Conservation (phyloP, 2,888 invertebrate genomes). For the Digitonthophagus gazella region DNA sequence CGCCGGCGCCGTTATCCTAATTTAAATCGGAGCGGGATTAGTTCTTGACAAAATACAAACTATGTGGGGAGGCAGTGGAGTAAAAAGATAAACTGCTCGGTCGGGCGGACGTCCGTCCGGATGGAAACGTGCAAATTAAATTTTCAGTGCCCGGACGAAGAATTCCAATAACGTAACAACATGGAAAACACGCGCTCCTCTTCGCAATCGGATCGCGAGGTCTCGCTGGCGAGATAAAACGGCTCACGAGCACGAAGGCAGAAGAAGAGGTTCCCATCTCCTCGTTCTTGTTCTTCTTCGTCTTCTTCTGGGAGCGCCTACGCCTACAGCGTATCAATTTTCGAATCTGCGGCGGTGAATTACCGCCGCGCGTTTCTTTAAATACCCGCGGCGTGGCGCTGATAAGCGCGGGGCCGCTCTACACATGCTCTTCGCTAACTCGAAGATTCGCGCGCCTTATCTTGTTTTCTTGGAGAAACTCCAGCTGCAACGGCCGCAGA, state of each 20-base stretch:
- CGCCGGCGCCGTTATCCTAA: constrained; percentile 40
- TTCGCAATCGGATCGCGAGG: not conserved
- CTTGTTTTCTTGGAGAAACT: not conserved
- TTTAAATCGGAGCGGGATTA: constrained; percentile 43
- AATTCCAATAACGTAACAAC: too few species aligned
- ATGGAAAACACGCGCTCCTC: too few species aligned
- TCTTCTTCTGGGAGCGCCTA: constrained; percentile 27
- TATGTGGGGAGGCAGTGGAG: constrained; percentile 43
- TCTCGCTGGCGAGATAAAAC: constrained; percentile 41
- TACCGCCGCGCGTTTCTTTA: constrained; percentile 27
- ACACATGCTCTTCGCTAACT: constrained; percentile 6
- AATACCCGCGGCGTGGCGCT: constrained; percentile 21
- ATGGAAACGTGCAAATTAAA: not conserved
- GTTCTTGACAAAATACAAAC: constrained; percentile 46
- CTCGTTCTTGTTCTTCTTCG: constrained; percentile 10
- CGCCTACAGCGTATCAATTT: constrained; percentile 33
- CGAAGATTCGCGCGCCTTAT: not conserved
- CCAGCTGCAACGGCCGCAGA: not conserved
- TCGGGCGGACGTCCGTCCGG: not conserved
- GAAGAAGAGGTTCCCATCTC: constrained; percentile 20
- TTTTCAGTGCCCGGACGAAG: not conserved
- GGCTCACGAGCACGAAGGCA: constrained; percentile 40
- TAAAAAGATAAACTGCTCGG: constrained; percentile 43
- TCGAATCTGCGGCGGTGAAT: constrained; percentile 32
- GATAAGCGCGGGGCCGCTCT: constrained; percentile 10